phyloP scores from a whole-genome alignment of 2,888 invertebrate genomes.

The Drosophila multiciliata region DNA sequence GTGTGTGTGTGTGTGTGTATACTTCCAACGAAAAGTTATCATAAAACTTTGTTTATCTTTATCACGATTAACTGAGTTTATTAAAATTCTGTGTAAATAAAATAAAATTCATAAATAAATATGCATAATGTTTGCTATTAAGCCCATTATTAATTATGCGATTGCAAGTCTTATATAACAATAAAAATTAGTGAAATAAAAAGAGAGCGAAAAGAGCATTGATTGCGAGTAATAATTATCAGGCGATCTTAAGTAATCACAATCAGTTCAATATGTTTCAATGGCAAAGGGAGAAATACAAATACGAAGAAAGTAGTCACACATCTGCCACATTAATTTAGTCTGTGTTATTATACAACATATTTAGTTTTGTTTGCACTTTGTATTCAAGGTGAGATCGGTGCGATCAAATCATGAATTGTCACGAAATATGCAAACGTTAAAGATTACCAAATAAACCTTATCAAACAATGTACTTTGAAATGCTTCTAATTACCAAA shows the following conservation, averaged over 20 bases:
- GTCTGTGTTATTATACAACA: slow-evolving; percentile 15
- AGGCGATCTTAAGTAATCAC: slow-evolving; percentile 59
- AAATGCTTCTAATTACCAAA: background rate
- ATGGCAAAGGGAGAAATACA: slow-evolving; percentile 1
- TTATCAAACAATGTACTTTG: slow-evolving; percentile 25
- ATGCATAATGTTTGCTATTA: slow-evolving; percentile 12
- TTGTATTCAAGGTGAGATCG: slow-evolving; percentile 63
- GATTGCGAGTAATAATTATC: slow-evolving; percentile 33
- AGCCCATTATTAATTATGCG: slow-evolving; percentile 33
- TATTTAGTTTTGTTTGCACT: slow-evolving; percentile 56
- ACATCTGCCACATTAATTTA: background rate
- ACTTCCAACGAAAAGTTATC: slow-evolving; percentile 63
- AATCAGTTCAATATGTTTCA: slow-evolving; percentile 24
- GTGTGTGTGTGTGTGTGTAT: slow-evolving; percentile 14
- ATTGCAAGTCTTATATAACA: slow-evolving; percentile 64
- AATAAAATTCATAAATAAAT: slow-evolving; percentile 10
- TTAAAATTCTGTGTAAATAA: slow-evolving; percentile 11
- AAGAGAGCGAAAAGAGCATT: slow-evolving; percentile 23
- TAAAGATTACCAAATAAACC: slow-evolving; percentile 38
- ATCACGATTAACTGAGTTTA: slow-evolving; percentile 33
- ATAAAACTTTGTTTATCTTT: slow-evolving; percentile 68
- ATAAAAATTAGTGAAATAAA: slow-evolving; percentile 31
- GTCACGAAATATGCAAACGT: slow-evolving; percentile 25
- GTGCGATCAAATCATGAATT: slow-evolving; percentile 60
- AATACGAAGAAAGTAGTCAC: background rate